Base-by-base conservation (phyloP, 2,888 invertebrate species). In the Morpho deidamia region DNA sequence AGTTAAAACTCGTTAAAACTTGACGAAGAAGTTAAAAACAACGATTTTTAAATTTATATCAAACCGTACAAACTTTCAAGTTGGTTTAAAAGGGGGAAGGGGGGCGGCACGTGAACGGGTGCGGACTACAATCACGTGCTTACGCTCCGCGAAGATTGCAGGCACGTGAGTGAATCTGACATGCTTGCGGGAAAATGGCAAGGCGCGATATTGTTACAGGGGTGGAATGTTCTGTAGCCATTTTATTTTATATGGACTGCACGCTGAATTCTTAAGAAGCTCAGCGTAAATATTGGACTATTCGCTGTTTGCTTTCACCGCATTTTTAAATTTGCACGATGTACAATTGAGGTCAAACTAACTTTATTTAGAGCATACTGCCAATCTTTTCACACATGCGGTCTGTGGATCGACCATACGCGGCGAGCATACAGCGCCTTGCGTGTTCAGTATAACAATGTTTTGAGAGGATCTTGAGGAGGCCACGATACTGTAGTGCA, bases 131-230 rank as follows among this genome's bases (percentile, higher is more conserved):
- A 39, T 56, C 56, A 53, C 53, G 53, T 53, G 37, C 38, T 42
- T 45, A 45, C 38, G 49, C 49, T 56, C 49, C 44, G 41, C 37
- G 44, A 50, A 56, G 56, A 53, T 56, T 11, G 39, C 42, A 32
- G 39, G 56, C 53, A 52, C 55, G 55, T 58, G 58, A 52, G 33
- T 11, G 55, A 48, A 46, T 52, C 49, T 53, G 58, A 56, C 55
- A 40, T 9, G 34, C 55, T 44, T 34, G 47, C 44, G 48, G 49
- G 48, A 51, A 34, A 44, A 45, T 39, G 43, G 47, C 32, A 37
- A 49, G 45, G 37, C 38, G n/a, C 33, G 49, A 53, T 41, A n/a
- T 37, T 34, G 35, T 32, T 1, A 23, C 23, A 3, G 23, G 11
- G 41, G 35, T 40, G 14, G 35, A 37, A 44, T 33, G 41, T 37